A percentile compares a stretch with the other conserved stretches of the same genome.
Conservation (phyloP, 2,888 invertebrate species). For the Hoplodrina blanda region DNA sequence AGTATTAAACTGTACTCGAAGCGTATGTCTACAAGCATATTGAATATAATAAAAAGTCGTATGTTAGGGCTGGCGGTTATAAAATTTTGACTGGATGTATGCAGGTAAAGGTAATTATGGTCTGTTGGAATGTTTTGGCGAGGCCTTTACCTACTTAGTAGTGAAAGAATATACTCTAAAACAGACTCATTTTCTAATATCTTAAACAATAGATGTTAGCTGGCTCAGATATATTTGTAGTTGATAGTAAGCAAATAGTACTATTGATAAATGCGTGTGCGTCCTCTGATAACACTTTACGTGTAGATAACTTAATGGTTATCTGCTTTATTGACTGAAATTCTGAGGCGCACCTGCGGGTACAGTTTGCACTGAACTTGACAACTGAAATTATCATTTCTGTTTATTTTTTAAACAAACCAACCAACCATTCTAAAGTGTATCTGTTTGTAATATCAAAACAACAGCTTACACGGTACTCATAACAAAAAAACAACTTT, state of each 20-base stretch:
- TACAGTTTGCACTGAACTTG: conserved; percentile 24
- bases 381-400: background rate
- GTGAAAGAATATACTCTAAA: background rate
- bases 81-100: background rate
- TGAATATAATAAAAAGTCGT: conserved; percentile 3
- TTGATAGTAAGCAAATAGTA: conserved; percentile 21
- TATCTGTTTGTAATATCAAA: no score
- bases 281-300: conserved; percentile 16
- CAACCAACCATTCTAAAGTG: no score
- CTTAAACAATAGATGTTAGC: no score
- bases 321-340: conserved; percentile 23
- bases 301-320: conserved; percentile 14
- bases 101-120: background rate
- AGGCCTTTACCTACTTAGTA: background rate
- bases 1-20: conserved; percentile 20
- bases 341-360: conserved; percentile 9
- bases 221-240: background rate
- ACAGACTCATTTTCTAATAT: background rate
- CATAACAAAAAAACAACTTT: no score
- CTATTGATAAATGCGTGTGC: conserved; percentile 8
- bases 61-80: conserved; percentile 33
- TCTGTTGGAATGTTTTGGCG: background rate
- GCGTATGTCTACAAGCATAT: conserved; percentile 23
- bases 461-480: no score
- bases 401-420: background rate